Conservation (phyloP, 2,113 vertebrate species). For the Turdus rufiventris region DNA sequence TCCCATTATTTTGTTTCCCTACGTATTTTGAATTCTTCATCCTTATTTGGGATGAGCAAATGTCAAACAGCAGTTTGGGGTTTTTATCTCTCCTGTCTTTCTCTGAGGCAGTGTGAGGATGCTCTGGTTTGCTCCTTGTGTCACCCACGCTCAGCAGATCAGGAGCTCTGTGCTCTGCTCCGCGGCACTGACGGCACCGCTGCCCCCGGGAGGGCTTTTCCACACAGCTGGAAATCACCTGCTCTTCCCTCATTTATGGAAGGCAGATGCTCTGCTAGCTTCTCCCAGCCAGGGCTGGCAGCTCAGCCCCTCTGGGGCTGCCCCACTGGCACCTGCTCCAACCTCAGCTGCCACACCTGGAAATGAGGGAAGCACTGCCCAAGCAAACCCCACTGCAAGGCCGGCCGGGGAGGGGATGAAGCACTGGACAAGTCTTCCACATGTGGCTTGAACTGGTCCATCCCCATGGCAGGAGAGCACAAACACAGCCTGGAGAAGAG, state of each 20-base stretch:
- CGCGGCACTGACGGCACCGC: accelerated
- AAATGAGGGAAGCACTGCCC: background rate
- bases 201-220: background rate
- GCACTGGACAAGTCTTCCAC: background rate
- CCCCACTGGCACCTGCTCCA: background rate
- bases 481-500: background rate
- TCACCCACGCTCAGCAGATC: background rate
- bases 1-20: accelerated
- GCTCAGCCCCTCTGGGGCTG: background rate
- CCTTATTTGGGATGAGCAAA: background rate
- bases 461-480: background rate
- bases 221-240: background rate
- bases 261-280: background rate
- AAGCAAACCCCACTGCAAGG: accelerated
- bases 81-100: background rate
- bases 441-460: accelerated
- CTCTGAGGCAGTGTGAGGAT: accelerated
- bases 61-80: background rate
- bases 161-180: background rate
- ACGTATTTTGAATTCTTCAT: background rate
- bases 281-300: background rate
- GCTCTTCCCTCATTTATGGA: background rate
- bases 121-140: background rate
- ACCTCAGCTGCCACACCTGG: background rate
- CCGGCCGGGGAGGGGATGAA: background rate